These are phyloP conservation scores for Eupithecia insigniata DNA, from an alignment of 2,888 invertebrate species.

Conservation along the genomic window DNA sequence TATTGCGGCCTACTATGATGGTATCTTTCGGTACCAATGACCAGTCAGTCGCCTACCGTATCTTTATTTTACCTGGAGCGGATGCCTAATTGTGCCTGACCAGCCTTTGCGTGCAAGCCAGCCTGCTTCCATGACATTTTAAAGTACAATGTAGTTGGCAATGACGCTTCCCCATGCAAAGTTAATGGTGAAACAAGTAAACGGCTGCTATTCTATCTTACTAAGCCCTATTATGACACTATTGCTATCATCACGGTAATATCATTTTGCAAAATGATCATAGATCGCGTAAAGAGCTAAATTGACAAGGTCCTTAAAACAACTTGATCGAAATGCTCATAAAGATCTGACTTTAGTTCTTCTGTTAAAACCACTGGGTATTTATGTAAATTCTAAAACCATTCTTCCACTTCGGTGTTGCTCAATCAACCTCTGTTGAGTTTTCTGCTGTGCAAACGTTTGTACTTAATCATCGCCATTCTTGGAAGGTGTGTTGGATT, in stretches of 20 bases:
- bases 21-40: conserved; percentile 33
- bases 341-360: conserved; percentile 1
- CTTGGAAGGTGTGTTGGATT: conserved; percentile 42
- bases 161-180: conserved; percentile 6
- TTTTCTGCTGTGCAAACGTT: conserved; percentile 24
- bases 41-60: conserved; percentile 6
- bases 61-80: conserved; percentile 3
- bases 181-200: neutral
- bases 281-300: neutral
- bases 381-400: conserved; percentile 2
- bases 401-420: conserved; percentile 12
- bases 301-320: neutral
- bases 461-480: conserved; percentile 39
- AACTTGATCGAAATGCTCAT: neutral
- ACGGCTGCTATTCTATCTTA: too few relatives aligned
- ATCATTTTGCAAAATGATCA: neutral
- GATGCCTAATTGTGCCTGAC: conserved; percentile 8
- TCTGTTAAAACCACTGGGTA: neutral
- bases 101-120: conserved; percentile 8
- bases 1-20: conserved; percentile 33
- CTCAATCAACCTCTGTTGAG: conserved; percentile 23
- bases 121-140: conserved; percentile 26
- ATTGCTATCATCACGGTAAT: neutral
- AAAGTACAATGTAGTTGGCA: conserved; percentile 17
- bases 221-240: neutral